Percentiles rank a stretch among this genome's conserved stretches.
Conservation (phyloP, 1,140 invertebrate genomes). For the Zaprionus camerounensis region DNA sequence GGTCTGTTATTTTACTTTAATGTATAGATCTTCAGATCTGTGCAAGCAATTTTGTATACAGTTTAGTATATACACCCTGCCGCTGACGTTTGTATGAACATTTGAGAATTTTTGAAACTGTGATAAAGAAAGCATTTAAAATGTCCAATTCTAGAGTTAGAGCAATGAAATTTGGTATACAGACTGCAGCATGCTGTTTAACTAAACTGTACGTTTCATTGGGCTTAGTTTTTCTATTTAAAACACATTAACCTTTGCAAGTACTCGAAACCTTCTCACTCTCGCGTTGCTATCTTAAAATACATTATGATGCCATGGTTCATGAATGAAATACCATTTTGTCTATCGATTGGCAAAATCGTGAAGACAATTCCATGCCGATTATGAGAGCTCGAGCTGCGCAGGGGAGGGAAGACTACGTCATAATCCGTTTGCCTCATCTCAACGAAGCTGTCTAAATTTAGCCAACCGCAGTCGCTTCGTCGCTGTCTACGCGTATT, state of each 20-base stretch:
- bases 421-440: conserved; percentile 33
- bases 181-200: neutral
- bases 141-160: too few species aligned
- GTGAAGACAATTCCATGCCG: conserved; percentile 15
- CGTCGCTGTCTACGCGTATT: conserved; percentile 9
- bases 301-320: neutral
- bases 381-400: neutral
- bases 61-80: neutral
- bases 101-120: too few species aligned
- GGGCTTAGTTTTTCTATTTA: neutral
- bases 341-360: conserved; percentile 20
- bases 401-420: neutral
- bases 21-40: neutral
- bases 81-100: neutral
- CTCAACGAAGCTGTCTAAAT: conserved; percentile 19
- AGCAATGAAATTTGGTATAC: neutral
- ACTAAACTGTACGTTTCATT: neutral
- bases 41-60: neutral
- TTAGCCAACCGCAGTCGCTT: conserved; percentile 20
- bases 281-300: neutral
- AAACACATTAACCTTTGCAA: neutral
- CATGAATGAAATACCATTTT: conserved; percentile 16
- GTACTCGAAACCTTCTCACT: too few species aligned
- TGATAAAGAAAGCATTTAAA: too few species aligned
- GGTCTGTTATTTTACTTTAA: neutral